Conservation (phyloP, 2,113 vertebrate genomes). For the Nanorana parkeri region DNA sequence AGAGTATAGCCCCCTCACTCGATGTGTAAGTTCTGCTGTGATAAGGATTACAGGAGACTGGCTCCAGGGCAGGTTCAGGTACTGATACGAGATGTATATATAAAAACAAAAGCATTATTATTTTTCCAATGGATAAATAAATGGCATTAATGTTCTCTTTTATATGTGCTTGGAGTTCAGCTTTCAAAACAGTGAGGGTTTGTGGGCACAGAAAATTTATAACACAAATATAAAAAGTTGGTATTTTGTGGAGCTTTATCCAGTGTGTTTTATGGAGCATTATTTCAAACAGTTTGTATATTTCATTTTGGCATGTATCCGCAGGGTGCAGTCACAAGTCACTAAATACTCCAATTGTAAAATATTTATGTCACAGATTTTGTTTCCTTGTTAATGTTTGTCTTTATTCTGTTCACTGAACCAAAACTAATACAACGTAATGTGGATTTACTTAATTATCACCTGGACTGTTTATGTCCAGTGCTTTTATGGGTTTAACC, state of each 20-base stretch:
- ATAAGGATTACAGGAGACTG: too few relatives aligned
- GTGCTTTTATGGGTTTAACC: too few relatives aligned
- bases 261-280: constrained; percentile 33
- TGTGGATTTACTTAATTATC: constrained; percentile 14
- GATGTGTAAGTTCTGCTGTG: too few relatives aligned
- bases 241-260: neutral
- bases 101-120: too few relatives aligned
- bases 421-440: constrained; percentile 9
- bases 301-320: constrained; percentile 24
- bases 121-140: too few relatives aligned
- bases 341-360: constrained; percentile 24
- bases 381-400: constrained; percentile 7
- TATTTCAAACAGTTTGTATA: constrained; percentile 23
- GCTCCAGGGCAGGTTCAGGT: too few relatives aligned
- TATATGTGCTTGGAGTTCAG: too few relatives aligned
- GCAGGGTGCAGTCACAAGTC: constrained; percentile 3
- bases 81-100: too few relatives aligned
- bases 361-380: constrained; percentile 21
- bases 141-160: too few relatives aligned
- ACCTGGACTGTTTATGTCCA: neutral
- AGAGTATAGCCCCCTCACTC: too few relatives aligned
- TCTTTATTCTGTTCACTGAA: constrained; percentile 4
- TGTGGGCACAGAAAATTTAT: neutral
- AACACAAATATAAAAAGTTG: constrained; percentile 17
- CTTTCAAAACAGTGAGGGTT: too few relatives aligned